These are phyloP conservation scores for Catagonus wagneri DNA, from an alignment of 2,113 vertebrate species.

Conservation along the genomic window DNA sequence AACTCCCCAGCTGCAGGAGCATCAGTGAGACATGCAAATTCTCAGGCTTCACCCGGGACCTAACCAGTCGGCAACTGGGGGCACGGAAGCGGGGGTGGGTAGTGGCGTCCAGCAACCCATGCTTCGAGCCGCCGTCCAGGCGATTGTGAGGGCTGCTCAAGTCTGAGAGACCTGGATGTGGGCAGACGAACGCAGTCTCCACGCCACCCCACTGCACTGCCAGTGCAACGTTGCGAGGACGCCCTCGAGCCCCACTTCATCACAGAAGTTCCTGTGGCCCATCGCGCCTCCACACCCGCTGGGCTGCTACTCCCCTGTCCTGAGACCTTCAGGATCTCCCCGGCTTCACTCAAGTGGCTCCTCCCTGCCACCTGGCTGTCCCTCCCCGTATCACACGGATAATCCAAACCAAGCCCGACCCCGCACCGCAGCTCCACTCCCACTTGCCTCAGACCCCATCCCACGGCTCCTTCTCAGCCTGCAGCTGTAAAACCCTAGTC, in stretches of 20 bases:
- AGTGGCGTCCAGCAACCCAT: background rate
- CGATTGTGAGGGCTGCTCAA: background rate
- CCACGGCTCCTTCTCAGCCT: background rate
- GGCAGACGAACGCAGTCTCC: background rate
- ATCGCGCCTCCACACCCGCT: background rate
- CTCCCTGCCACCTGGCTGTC: background rate
- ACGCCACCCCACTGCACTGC: rapidly evolving
- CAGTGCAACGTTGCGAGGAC: too few species aligned
- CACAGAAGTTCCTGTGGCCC: background rate
- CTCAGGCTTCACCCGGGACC: background rate
- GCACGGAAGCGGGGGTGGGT: rapidly evolving
- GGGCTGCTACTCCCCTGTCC: background rate
- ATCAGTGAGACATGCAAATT: background rate
- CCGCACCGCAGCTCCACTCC: background rate
- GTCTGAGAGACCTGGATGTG: background rate
- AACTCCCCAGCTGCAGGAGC: background rate
- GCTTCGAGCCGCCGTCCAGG: background rate
- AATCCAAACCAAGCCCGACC: background rate
- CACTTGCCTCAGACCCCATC: background rate
- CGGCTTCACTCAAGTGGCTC: background rate
- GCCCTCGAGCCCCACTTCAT: too few species aligned
- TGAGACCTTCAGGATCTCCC: background rate
- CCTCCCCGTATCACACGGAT: rapidly evolving
- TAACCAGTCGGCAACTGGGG: background rate
- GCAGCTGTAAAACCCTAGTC: background rate